These are phyloP conservation scores for Cephus sareptanus DNA, from an alignment of 2,888 invertebrate genomes.

Conservation along the genomic window DNA sequence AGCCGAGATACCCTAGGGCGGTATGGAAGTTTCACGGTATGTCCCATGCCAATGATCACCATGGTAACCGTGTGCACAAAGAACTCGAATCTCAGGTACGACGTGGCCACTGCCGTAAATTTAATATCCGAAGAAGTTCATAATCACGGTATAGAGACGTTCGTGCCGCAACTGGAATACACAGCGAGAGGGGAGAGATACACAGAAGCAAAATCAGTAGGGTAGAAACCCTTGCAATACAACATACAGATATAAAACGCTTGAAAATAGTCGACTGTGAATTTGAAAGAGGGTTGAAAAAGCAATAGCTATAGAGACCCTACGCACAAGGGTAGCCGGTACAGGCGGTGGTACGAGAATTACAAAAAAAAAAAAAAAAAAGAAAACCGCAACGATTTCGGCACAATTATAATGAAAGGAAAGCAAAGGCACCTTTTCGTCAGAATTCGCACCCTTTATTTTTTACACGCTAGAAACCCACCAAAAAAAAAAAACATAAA, in stretches of 20 bases:
- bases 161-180: neutral
- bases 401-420: conserved; percentile 49
- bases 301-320: neutral
- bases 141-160: conserved; percentile 24
- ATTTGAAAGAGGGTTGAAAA: neutral
- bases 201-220: conserved; percentile 1
- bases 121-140: conserved; percentile 30
- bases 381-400: conserved; percentile 39
- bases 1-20: neutral
- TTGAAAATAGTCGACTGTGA: neutral
- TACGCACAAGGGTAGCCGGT: neutral
- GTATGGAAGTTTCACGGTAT: neutral
- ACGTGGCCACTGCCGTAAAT: conserved; percentile 23
- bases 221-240: conserved; percentile 10
- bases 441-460: neutral
- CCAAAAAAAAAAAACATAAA: neutral
- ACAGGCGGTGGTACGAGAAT: neutral
- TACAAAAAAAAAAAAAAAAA: neutral
- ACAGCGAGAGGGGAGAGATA: conserved; percentile 11
- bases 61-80: conserved; percentile 47
- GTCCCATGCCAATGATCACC: conserved; percentile 33
- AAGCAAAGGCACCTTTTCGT: neutral
- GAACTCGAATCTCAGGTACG: conserved; percentile 32
- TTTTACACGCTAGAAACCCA: neutral
- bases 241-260: neutral